Base-by-base conservation (phyloP, 2,113 vertebrate genomes). In the Podiceps cristatus region DNA sequence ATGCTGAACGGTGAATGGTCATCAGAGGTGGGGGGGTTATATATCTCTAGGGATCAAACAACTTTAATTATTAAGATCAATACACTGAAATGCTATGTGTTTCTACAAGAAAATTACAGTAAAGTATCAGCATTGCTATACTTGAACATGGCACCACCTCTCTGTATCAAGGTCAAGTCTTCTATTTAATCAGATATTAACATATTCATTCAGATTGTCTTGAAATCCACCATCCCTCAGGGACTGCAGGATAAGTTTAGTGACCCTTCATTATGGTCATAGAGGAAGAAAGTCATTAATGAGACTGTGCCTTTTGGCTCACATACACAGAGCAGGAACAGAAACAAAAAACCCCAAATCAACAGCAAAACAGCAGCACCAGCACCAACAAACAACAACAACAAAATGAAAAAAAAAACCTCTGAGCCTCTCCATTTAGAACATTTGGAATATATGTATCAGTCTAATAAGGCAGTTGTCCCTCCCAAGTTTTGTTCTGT, bases 141-240 rank as follows among this genome's bases (percentile, higher is more conserved):
- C 49, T 5, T 47, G 27, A 85, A 9, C 29, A 56, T 64, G 33
- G 78, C 87, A 87, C 5, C 22, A 79, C 25, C 15, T 66, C 47
- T 86, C 68, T 64, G 12, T 60, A 82, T 45, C 33, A 85, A 91
- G 81, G 91, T 90, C 91, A 90, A 86, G 27, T 68, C 31, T 77
- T 58, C 76, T 37, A 49, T 90, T 24, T 96, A 85, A 88, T 85
- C 77, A 90, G 81, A 90, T 75, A 75, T 87, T 93, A 95, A 74
- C 62, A 75, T 89, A 89, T 67, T 91, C 33, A 40, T 91, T 81
- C 60, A 64, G 47, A 88, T 19, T 75, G 25, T 74, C 49, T 91
- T 95, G 91, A 87, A 94, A 93, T 89, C 52, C 1, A 2, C 63
- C 90, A 40, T 93, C 23, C 40, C 69, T 91, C 20, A 56, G 73